phyloP scores from a whole-genome alignment of 2,888 invertebrate species.

The Vanessa cardui region DNA sequence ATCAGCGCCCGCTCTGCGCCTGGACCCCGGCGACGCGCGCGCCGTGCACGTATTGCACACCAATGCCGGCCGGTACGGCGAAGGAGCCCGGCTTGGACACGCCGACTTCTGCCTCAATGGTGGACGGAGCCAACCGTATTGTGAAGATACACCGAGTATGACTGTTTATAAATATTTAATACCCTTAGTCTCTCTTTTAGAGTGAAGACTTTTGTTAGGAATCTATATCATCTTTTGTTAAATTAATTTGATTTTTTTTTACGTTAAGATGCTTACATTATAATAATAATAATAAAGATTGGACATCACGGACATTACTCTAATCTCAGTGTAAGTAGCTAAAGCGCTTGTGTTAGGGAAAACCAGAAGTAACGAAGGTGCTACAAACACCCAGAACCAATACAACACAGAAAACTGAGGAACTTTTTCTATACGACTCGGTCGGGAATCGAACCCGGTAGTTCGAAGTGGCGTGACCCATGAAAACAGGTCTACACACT shows the following conservation, averaged over 20 bases:
- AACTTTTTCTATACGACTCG: no score
- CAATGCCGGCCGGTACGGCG: constrained; percentile 91
- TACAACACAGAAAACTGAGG: no score
- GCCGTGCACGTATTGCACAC: constrained; percentile 91
- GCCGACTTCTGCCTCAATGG: constrained; percentile 92
- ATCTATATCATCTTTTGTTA: neutral
- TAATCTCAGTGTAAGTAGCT: no score
- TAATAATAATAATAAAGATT: no score
- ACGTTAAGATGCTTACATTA: no score
- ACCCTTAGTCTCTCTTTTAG: neutral
- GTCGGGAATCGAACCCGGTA: no score
- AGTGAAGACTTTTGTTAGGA: neutral
- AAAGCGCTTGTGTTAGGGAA: no score
- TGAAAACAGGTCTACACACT: no score
- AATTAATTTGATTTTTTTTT: neutral
- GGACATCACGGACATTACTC: no score
- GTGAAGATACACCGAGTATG: constrained; percentile 87
- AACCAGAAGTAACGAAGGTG: no score
- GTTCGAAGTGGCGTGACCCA: no score
- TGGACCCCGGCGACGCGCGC: constrained; percentile 88
- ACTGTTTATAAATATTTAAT: constrained; percentile 28
- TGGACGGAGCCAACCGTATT: constrained; percentile 89
- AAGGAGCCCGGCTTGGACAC: constrained; percentile 87
- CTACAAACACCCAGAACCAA: no score
- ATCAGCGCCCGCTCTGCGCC: constrained; percentile 83